These are phyloP conservation scores for Busseola fusca DNA, from an alignment of 2,888 invertebrate genomes.

Conservation along the genomic window DNA sequence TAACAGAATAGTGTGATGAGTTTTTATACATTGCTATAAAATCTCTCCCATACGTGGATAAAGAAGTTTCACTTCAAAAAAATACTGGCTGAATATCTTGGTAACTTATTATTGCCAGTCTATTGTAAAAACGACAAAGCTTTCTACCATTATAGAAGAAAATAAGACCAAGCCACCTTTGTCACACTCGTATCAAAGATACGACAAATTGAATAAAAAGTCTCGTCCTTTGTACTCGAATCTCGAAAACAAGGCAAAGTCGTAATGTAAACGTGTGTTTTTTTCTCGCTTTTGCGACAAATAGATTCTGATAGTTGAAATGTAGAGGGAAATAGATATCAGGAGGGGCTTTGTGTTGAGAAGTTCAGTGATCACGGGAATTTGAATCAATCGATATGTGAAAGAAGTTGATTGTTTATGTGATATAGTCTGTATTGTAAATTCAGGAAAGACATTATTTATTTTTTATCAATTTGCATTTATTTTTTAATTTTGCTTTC, in stretches of 20 bases:
- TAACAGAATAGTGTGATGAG: no score
- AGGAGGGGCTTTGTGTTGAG: background rate
- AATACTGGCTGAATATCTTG: constrained; percentile 13
- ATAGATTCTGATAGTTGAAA: constrained; percentile 35
- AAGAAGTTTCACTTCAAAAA: constrained; percentile 1
- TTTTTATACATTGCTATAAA: no score
- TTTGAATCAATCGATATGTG: constrained; percentile 16
- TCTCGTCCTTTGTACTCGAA: constrained; percentile 50
- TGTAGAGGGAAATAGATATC: constrained; percentile 8
- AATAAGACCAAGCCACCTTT: constrained; percentile 45
- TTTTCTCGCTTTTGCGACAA: constrained; percentile 37
- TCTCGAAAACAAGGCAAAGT: constrained; percentile 49
- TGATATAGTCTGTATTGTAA: background rate
- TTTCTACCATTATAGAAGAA: constrained; percentile 32
- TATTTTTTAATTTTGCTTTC: background rate
- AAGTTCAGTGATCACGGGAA: background rate
- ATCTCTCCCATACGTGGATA: no score
- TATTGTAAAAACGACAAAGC: constrained; percentile 43
- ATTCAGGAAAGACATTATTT: background rate
- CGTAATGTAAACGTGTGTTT: constrained; percentile 44
- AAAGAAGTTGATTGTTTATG: background rate
- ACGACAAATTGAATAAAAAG: constrained; percentile 61
- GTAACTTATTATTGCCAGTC: constrained; percentile 22
- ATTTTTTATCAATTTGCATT: background rate
- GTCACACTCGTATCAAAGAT: constrained; percentile 57